A percentile compares a stretch with the other conserved stretches of the same genome.
These are phyloP conservation scores for Pao palembangensis DNA, from an alignment of 2,113 vertebrate species.

Conservation along the genomic window DNA sequence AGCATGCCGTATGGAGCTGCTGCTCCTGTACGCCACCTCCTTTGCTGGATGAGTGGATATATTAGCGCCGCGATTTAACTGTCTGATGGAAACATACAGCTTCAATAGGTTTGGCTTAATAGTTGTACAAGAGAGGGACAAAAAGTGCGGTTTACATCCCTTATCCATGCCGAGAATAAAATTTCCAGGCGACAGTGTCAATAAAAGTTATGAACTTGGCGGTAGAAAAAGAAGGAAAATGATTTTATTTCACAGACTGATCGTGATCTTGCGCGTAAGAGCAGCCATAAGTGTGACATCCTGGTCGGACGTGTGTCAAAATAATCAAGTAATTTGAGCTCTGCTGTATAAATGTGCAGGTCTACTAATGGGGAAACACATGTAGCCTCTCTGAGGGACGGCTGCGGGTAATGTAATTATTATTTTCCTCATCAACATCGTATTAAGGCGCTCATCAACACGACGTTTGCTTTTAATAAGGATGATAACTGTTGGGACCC, in stretches of 20 bases:
- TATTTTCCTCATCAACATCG: neutral
- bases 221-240: neutral
- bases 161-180: neutral
- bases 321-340: neutral
- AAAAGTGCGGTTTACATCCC: neutral
- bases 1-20: slow-evolving; percentile 16
- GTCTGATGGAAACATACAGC: neutral
- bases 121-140: neutral
- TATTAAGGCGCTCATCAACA: neutral
- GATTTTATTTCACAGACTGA: neutral
- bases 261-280: neutral
- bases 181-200: neutral
- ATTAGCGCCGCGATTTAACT: slow-evolving; percentile 12
- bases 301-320: neutral
- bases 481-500: neutral
- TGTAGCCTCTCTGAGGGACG: neutral
- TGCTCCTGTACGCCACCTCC: slow-evolving; percentile 13
- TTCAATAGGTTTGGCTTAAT: neutral
- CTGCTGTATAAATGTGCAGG: neutral
- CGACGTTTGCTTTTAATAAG: neutral
- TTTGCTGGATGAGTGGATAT: slow-evolving; percentile 17
- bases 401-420: neutral
- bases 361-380: neutral
- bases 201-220: neutral
- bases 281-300: neutral